These are phyloP conservation scores for Eupithecia centaureata DNA, from an alignment of 2,888 invertebrate genomes.

Conservation along the genomic window DNA sequence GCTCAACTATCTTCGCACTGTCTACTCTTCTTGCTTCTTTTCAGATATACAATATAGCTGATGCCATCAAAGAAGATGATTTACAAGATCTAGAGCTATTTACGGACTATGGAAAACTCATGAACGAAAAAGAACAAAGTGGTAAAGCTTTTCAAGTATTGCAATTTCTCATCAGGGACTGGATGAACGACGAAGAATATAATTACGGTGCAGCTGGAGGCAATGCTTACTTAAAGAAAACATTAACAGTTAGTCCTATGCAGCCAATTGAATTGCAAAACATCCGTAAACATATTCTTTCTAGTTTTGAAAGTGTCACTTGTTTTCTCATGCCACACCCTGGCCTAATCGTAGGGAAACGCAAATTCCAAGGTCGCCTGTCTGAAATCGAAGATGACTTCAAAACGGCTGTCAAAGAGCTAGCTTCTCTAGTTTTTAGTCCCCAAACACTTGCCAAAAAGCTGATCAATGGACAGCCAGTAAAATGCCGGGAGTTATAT, in stretches of 20 bases:
- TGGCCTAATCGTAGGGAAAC: constrained; percentile 12
- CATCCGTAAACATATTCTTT: constrained; percentile 20
- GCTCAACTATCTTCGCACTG: constrained; percentile 86
- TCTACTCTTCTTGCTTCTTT: constrained; percentile 97
- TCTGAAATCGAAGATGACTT: constrained; percentile 20
- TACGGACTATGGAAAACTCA: constrained; percentile 95
- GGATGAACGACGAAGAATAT: constrained; percentile 96
- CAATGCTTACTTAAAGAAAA: constrained; percentile 15
- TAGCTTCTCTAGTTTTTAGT: constrained; percentile 20
- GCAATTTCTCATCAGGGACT: constrained; percentile 93
- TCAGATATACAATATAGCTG: constrained; percentile 90
- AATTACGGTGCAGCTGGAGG: constrained; percentile 66
- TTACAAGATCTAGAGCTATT: constrained; percentile 91
- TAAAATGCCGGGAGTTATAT: constrained; percentile 26
- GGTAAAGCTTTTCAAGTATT: constrained; percentile 88
- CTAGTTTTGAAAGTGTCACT: constrained; percentile 27
- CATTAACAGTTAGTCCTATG: not conserved
- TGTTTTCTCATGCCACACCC: constrained; percentile 38
- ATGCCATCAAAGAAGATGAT: constrained; percentile 97
- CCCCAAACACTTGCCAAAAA: constrained; percentile 17
- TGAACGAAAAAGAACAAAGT: constrained; percentile 84
- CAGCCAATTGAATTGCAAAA: constrained; percentile 24
- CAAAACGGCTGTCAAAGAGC: constrained; percentile 13
- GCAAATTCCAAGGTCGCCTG: constrained; percentile 21
- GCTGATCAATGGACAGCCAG: constrained; percentile 16